These are phyloP conservation scores for Melinopterus prodromus DNA, from an alignment of 2,888 invertebrate species.

Conservation along the genomic window DNA sequence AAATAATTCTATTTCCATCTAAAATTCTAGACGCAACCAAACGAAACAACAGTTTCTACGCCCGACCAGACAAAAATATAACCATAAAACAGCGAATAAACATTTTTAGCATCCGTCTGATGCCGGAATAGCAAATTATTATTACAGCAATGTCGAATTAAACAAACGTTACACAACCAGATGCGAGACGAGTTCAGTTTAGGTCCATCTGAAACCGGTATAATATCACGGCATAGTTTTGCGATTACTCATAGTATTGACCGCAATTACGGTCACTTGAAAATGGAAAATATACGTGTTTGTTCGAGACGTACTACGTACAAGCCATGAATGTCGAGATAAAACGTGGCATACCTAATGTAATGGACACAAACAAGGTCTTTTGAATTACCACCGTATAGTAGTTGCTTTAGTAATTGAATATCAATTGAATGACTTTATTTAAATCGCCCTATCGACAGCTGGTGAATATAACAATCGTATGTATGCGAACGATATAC, in stretches of 20 bases:
- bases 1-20: neutral
- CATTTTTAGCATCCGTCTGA: neutral
- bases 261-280: neutral
- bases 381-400: neutral
- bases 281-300: neutral
- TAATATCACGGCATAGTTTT: neutral
- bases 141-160: neutral
- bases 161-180: neutral
- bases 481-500: too few relatives aligned
- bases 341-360: neutral
- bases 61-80: neutral
- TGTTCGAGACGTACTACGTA: neutral
- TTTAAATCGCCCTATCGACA: neutral
- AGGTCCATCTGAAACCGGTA: neutral
- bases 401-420: neutral
- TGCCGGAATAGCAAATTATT: neutral
- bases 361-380: neutral
- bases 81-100: neutral
- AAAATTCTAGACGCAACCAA: neutral
- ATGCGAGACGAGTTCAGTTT: neutral
- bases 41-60: neutral
- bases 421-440: neutral
- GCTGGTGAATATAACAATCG: too few relatives aligned
- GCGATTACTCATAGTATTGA: neutral
- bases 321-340: neutral